Evolutionary conservation across 1,140 invertebrate species (phyloP).

Genomic region (Caligus rogercresseyi): DNA sequence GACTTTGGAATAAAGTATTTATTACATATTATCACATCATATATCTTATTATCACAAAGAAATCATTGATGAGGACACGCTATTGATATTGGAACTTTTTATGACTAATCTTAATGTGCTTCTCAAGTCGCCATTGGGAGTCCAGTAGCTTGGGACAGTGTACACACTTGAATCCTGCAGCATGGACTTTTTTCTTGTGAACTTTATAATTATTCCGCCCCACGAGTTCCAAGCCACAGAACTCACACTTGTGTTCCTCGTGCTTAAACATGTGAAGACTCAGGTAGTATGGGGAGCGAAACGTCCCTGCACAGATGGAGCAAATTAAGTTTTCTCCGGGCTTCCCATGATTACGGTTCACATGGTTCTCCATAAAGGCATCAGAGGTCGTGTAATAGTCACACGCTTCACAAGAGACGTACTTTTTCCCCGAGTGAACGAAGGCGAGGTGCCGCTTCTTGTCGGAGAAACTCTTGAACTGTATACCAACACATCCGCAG

Average conservation of each 20-base stretch:
- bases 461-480: background rate
- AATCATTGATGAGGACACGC: too few relatives aligned
- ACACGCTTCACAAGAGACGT: background rate
- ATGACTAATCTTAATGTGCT: background rate
- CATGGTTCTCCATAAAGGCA: background rate
- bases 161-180: background rate
- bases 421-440: background rate
- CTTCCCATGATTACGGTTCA: background rate
- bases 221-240: background rate
- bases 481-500: background rate
- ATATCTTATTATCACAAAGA: too few relatives aligned
- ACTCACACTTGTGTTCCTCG: background rate
- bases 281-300: background rate
- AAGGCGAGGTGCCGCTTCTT: background rate
- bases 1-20: too few relatives aligned
- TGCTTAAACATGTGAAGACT: background rate
- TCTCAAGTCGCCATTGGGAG: background rate
- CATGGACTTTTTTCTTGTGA: background rate
- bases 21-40: too few relatives aligned
- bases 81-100: background rate
- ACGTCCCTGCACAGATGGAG: background rate
- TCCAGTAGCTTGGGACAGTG: background rate
- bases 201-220: background rate
- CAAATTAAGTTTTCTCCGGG: background rate
- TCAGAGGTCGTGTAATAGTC: background rate